Base-by-base conservation (phyloP, 23 tunicate species). In the Aplidium turbinatum region DNA sequence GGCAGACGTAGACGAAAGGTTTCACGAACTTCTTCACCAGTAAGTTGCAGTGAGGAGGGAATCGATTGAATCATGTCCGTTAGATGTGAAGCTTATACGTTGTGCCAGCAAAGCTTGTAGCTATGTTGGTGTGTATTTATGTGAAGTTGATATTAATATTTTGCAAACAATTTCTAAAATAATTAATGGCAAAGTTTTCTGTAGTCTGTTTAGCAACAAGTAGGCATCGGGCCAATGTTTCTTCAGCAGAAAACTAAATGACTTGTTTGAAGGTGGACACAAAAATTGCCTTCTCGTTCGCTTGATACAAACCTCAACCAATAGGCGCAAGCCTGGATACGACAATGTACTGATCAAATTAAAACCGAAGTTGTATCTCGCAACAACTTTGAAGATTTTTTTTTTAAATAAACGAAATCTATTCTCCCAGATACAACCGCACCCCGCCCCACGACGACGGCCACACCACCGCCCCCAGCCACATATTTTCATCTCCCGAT, bases 391-490 rank as follows among this genome's bases (percentile, higher is more conserved):
- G n/a, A n/a, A n/a, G n/a, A n/a, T n/a, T n/a, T n/a, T n/a, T n/a
- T n/a, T n/a, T n/a, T n/a, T n/a, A n/a, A n/a, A n/a, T n/a, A n/a
- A n/a, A n/a, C n/a, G n/a, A n/a, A n/a, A n/a, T n/a, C 50, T 42
- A 9, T 24, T 32, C 4, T 0, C 46, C 4, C 58, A 77, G 82
- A 77, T 77, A 77, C 71, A 70, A 80, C 50, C 76, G 77, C 11
- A 35, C 67, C 25, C 48, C 74, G 33, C 38, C 64, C 0, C 34
- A 56, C 30, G 80, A 58, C 18, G 87, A 82, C 24, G 87, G 46
- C 26, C 72, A 58, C 51, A 82, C 87, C 2, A 63, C 87, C 3
- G 80, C 78, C 31, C 67, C 87, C 20, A 82, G 74, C 48, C 58
- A 28, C 19, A 34, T 30, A 11, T 19, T 73, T 20, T 73, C 87